Base-by-base conservation (phyloP, 2,113 vertebrate genomes). In the Cacatua alba region DNA sequence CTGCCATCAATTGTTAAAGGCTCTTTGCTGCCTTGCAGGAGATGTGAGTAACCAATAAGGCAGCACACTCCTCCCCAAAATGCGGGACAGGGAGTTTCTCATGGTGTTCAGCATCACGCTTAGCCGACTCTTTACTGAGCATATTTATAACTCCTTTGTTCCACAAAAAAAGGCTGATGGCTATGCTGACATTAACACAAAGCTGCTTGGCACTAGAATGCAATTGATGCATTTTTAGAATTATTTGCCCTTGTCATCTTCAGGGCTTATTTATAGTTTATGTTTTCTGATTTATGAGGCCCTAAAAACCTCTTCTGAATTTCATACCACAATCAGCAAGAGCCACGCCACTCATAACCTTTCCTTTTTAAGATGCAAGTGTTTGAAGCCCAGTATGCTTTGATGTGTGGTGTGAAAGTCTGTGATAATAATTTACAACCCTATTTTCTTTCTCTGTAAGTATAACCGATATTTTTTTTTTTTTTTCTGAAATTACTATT, bases 141-240 rank as follows among this genome's bases (percentile, higher is more conserved):
- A 1, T 82, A 90, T 93, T 95, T 93, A 87, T 83, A 94, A 72
- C 78, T 39, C 68, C 67, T 88, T 82, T 95, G 81, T 90, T 80
- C 92, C n/a, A 3, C 2, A 37, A 2, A 13, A 72, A 88, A 85
- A 74, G 57, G 78, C 72, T 63, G 84, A 89, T 77, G 75, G 71
- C 59, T 83, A n/a, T 72, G 85, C 87, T 94, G 94, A 95, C 86
- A 83, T 26, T 53, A 91, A 86, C 90, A 91, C 80, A 80, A 89
- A 90, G 92, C 81, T 29, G 74, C 88, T 29, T 60, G 53, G 92
- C 84, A 75, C 43, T 62, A 63, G 83, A 94, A 69, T 0, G 8
- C 83, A 86, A 57, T 10, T 75, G 81, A 85, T 71, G 71, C 64
- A 53, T 87, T 92, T 91, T 72, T 62, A 91, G 83, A 87, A 95